Evolutionary conservation across 2,888 invertebrate species (phyloP), one percentile per base, ranked within the genome.

Genomic region (Papilio gigon): DNA sequence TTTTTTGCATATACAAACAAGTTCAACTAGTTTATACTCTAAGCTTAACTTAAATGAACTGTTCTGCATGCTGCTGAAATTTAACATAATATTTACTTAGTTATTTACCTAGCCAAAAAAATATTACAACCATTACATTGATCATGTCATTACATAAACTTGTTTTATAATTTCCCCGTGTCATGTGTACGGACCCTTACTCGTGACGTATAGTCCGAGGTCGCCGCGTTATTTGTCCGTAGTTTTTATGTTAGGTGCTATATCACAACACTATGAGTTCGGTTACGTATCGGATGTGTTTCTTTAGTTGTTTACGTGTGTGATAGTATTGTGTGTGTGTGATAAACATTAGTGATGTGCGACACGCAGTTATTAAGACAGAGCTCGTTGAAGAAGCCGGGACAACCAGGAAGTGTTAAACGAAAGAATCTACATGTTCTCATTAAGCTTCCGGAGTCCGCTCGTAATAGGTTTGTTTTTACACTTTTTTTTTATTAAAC

Each of bases 381-480:
- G 65, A 88, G 88, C 74, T 87, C 90, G 0, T 56, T 90, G 73
- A 86, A 81, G 74, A 82, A 81, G 65, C 78, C 82, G 0, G 81
- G 79, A 2, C 77, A 71, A 40, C 71, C 76, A 17, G 70, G 62
- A 12, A 71, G 73, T 17, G 76, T 71, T 5, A 80, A 78, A 50
- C 81, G 75, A 64, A 84, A 77, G 65, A 82, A 81, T 68, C 79
- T 82, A 6, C 90, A 90, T 73, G 90, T 90, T 0, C 78, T 88
- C 59, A 89, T 90, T 42, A 79, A 79, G 53, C 68, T 89, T 4
- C 90, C 90, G n/a, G 85, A 88, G 42, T 76, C 83, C 0, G 77
- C 83, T 42, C 61, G 72, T 22, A 73, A 81, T 73, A 84, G 87
- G 90, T 89, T 72, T 70, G 79, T 77, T 59, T 58, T 70, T 44